Evolutionary conservation across 2,797 vertebrate genomes (phyloP).

Genomic region (Microctenopoma stevenorrisi): DNA sequence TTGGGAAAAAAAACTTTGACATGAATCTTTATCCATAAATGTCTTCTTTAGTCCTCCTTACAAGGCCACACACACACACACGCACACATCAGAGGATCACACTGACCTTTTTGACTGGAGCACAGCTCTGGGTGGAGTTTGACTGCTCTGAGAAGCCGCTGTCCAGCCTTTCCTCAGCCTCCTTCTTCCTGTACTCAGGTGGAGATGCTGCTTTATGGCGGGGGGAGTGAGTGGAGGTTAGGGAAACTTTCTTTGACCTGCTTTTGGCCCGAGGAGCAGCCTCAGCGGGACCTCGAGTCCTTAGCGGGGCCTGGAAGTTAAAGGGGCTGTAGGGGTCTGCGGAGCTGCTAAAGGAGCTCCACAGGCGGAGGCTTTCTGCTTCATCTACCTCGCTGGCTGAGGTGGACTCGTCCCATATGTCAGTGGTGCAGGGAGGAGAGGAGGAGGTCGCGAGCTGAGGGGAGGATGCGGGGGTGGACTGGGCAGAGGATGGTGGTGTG

Average conservation of each 20-base stretch:
- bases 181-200: slow-evolving; percentile 59
- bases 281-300: slow-evolving; percentile 45
- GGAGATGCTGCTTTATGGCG: slow-evolving; percentile 1
- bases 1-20: too few species aligned
- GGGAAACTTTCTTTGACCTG: slow-evolving; percentile 1
- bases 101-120: slow-evolving; percentile 78
- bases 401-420: slow-evolving; percentile 75
- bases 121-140: slow-evolving; percentile 12
- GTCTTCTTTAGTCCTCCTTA: too few species aligned
- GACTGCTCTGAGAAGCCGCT: slow-evolving; percentile 78
- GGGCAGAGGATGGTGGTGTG: slow-evolving; percentile 31
- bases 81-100: not conserved
- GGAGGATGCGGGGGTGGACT: slow-evolving; percentile 38
- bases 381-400: slow-evolving; percentile 85
- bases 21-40: too few species aligned
- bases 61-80: too few species aligned
- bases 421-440: slow-evolving; percentile 35
- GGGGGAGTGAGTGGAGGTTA: not conserved
- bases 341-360: slow-evolving; percentile 88
- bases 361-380: slow-evolving; percentile 86
- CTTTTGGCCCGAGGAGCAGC: not conserved
- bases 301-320: slow-evolving; percentile 88
- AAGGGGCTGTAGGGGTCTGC: slow-evolving; percentile 92
- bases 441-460: slow-evolving; percentile 40
- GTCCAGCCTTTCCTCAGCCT: slow-evolving; percentile 80